phyloP scores from a whole-genome alignment of 2,113 vertebrate species.

The Cephalophus harveyi region DNA sequence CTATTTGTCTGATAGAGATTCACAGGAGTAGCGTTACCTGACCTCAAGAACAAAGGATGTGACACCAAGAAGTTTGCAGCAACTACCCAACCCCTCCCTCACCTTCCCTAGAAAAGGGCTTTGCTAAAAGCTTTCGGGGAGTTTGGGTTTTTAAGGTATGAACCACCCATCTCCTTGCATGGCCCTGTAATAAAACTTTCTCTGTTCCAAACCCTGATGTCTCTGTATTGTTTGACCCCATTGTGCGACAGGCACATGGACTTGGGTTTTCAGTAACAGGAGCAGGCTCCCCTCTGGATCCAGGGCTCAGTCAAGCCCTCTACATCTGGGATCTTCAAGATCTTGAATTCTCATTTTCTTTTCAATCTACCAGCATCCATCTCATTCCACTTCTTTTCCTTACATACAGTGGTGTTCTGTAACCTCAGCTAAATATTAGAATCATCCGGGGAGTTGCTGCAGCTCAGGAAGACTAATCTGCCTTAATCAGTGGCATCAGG shows the following conservation, averaged over 20 bases:
- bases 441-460: background rate
- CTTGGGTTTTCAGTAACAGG: background rate
- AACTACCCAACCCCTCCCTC: background rate
- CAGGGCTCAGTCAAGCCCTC: background rate
- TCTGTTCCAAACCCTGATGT: background rate
- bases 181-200: background rate
- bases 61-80: background rate
- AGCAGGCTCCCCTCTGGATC: background rate
- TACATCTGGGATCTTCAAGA: background rate
- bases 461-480: background rate
- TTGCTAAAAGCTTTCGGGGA: background rate
- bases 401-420: background rate
- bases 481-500: background rate
- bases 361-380: background rate
- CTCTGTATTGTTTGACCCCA: background rate
- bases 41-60: background rate
- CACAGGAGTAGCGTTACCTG: background rate
- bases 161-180: background rate
- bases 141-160: background rate
- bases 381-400: background rate
- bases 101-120: background rate
- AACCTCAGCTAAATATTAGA: background rate
- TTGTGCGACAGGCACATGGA: rapidly evolving
- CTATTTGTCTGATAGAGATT: background rate
- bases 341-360: background rate